phyloP scores from a whole-genome alignment of 1,140 invertebrate genomes.

The Aphaenogaster ashmeadi region DNA sequence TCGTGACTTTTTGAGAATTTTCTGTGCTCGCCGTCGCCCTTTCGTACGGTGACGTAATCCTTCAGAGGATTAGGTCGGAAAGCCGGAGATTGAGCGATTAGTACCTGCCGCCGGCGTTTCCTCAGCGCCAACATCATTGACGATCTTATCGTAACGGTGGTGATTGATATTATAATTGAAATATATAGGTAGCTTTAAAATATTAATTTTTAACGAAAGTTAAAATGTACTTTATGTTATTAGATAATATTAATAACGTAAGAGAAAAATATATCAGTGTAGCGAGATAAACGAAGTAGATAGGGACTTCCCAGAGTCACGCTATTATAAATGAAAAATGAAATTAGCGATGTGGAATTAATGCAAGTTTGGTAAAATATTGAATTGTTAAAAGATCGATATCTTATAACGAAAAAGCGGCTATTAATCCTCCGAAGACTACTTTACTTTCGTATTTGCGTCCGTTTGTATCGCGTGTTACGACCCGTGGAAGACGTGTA shows the following conservation, averaged over 20 bases:
- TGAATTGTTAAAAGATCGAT: not conserved
- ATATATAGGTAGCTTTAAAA: not conserved
- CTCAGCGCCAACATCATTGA: not conserved
- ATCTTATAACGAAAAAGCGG: not conserved
- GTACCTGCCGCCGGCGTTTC: not conserved
- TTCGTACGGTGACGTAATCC: not conserved
- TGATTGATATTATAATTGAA: conserved; percentile 2
- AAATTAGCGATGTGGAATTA: not conserved
- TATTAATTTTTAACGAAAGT: not conserved
- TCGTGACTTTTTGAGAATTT: not conserved
- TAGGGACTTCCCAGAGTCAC: not conserved
- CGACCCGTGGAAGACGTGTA: not conserved
- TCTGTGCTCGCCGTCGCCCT: not conserved
- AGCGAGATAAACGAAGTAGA: not conserved
- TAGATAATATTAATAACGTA: not conserved
- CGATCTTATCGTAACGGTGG: not conserved
- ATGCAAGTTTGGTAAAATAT: not conserved
- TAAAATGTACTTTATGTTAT: not conserved
- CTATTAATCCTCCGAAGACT: not conserved
- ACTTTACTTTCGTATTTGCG: not conserved
- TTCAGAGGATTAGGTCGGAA: not conserved
- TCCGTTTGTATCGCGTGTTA: not conserved
- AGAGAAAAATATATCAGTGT: too few relatives aligned
- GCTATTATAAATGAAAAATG: not conserved
- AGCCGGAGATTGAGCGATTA: not conserved